Percentiles rank a stretch among this genome's conserved stretches.
phyloP scores from a whole-genome alignment of 2,888 invertebrate genomes.

The Pogonocherus hispidulus region DNA sequence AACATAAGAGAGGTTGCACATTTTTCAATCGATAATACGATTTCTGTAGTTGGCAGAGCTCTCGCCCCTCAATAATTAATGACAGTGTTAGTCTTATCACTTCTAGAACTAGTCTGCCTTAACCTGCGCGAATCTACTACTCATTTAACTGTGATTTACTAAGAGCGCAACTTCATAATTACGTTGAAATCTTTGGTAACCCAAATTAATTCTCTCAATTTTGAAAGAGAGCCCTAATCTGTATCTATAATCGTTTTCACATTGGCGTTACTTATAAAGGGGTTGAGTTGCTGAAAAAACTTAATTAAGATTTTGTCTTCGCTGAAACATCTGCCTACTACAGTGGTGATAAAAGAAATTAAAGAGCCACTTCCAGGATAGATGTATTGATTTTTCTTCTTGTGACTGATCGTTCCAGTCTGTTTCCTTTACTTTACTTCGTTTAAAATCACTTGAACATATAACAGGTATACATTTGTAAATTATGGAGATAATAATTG shows the following conservation, averaged over 20 bases:
- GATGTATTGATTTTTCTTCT: background rate
- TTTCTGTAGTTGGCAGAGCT: conserved; percentile 50
- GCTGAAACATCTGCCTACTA: conserved; percentile 1
- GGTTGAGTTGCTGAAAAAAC: conserved; percentile 11
- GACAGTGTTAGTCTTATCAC: conserved; percentile 49
- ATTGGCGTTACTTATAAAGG: conserved; percentile 23
- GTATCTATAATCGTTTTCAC: conserved; percentile 45
- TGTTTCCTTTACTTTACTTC: no score
- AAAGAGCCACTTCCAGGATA: background rate
- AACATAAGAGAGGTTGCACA: conserved; percentile 48
- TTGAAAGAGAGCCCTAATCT: conserved; percentile 40
- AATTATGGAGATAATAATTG: no score
- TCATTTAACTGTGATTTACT: conserved; percentile 39
- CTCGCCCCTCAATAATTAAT: conserved; percentile 52
- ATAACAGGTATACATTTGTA: no score
- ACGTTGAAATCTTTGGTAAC: conserved; percentile 44
- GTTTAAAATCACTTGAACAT: no score
- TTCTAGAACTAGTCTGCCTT: conserved; percentile 46
- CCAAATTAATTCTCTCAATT: conserved; percentile 45
- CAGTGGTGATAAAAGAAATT: background rate
- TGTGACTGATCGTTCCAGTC: no score
- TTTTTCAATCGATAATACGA: conserved; percentile 53
- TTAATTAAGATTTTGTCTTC: conserved; percentile 14
- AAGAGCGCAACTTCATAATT: conserved; percentile 50
- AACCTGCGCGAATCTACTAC: conserved; percentile 44